Evolutionary conservation across 2,113 vertebrate genomes (phyloP).

Genomic region (Ictalurus punctatus): DNA sequence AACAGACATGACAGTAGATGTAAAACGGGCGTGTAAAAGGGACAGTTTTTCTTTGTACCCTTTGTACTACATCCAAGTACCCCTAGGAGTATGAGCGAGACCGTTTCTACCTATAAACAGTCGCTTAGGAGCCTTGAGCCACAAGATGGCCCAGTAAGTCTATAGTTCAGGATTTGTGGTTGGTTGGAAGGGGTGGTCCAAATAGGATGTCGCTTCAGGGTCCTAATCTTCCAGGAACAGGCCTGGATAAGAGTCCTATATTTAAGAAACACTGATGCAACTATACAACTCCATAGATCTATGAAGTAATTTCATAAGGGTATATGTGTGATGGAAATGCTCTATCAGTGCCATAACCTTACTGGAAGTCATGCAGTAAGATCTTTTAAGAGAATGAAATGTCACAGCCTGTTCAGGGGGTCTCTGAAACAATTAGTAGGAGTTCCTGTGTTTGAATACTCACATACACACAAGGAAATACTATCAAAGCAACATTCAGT

Average conservation of each 20-base stretch:
- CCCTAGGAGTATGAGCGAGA: background rate
- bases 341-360: background rate
- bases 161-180: background rate
- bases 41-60: background rate
- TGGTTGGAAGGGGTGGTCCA: background rate
- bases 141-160: constrained; percentile 2
- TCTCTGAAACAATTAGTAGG: background rate
- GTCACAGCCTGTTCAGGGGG: background rate
- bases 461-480: background rate
- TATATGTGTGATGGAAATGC: background rate
- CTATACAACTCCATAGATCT: background rate
- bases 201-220: background rate
- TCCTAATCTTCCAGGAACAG: background rate
- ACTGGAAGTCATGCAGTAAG: background rate
- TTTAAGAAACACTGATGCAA: background rate
- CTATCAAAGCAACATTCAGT: background rate
- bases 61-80: background rate
- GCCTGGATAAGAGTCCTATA: background rate
- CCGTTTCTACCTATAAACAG: background rate
- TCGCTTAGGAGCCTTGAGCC: background rate
- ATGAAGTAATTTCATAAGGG: background rate
- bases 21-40: background rate
- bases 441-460: background rate
- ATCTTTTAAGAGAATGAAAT: background rate
- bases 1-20: background rate